Evolutionary conservation across 2,888 invertebrate genomes (phyloP), one percentile per base, ranked within the genome.

Genomic region (Spodoptera picta): DNA sequence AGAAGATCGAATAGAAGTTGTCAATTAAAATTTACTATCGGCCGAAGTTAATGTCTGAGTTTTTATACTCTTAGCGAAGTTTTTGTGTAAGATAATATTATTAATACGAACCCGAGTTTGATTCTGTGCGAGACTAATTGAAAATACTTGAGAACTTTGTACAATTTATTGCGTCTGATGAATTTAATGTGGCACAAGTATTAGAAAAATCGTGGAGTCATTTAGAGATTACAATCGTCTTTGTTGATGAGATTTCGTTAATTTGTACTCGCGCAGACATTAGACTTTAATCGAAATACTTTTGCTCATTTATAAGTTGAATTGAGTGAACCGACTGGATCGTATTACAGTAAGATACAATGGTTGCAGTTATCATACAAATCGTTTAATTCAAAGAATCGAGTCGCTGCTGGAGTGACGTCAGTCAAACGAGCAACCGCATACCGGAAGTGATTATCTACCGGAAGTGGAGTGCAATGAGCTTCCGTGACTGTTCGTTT

Each of bases 361-460:
- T 36, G 5, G 36, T 36, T 36, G 36, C 36, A 14, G 5, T 10
- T 24, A 3, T 51, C 36, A 43, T 56, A 54, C n/a, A 52, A 56
- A 50, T 60, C 41, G 5, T 63, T 50, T 44, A 53, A 53, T 12
- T 52, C 42, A 31, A 54, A 70, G 47, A 56, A 65, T 65, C 36
- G 55, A 14, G 7, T 66, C 49, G 9, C 44, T 51, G 42, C 44
- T 51, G 42, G 31, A 59, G 60, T 65, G 69, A 66, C 56, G 69
- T 60, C 58, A 73, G 54, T 65, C 68, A 69, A 73, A 69, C 69
- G 71, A 70, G 55, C 55, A 53, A 59, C 69, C 69, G 77, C 77
- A 77, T 71, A 69, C 42, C 83, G 89, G 89, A 89, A 83, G 84
- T 88, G 84, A 89, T 89, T 89, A 89, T 86, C 84, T 69, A 69